Evolutionary conservation across 2,113 vertebrate genomes (phyloP), one percentile per base, ranked within the genome.

Genomic region (Catharus fuscescens): DNA sequence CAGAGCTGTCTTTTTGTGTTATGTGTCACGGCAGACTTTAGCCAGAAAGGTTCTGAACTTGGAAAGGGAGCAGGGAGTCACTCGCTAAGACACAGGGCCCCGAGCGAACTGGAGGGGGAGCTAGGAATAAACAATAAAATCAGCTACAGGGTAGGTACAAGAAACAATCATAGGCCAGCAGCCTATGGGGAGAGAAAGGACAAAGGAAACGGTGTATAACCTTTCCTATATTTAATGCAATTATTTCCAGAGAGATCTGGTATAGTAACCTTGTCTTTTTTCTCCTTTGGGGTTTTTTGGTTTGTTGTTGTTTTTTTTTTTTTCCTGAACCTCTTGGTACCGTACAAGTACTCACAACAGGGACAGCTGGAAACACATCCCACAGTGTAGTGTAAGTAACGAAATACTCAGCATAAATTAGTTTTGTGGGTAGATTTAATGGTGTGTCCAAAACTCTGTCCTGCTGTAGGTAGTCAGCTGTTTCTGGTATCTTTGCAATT

Each of bases 1-100:
- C 93, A 88, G 76, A 96, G 86, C 95, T 96, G 93, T 96, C 95
- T 96, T 92, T 73, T 90, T 94, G 64, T 61, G 93, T 97, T 96
- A 97, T 0, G 44, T 94, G 90, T 96, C 92, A 92, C 65, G 0
- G 0, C 80, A 78, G 95, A 93, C 86, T 88, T 91, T 92, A 90
- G 82, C 93, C 80, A 95, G 85, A 95, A 88, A 96, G 92, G 92
- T 94, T 91, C 93, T 92, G 88, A 92, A 92, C 92, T 97, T 96
- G 90, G 69, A 93, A 90, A 53, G 80, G 84, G 77, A 92, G 57
- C 40, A 0, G 32, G 36, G 86, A 96, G 72, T 92, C 94, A 69
- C 64, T 96, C 2, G 4, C 57, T 67, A 88, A 96, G 90, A 86
- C 72, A 70, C 69, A 80, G 50, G 54, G 88, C 95, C 95, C 73